phyloP scores from a whole-genome alignment of 1,140 invertebrate genomes.

The Artemia franciscana region DNA sequence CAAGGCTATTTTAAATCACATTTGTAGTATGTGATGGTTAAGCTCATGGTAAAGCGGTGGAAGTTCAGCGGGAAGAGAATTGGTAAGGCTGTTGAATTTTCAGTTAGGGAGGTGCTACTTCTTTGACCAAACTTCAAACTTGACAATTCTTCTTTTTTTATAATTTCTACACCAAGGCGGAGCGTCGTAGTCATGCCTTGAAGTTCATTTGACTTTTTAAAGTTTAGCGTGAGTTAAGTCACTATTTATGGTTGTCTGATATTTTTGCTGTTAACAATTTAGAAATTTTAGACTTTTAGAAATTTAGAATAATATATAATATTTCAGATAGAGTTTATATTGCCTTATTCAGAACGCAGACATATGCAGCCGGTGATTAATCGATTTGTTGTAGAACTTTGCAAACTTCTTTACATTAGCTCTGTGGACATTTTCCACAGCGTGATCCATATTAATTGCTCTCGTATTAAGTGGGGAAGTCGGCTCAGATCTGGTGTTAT shows the following conservation, averaged over 20 bases:
- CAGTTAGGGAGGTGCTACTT: too few species aligned
- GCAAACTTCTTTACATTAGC: neutral
- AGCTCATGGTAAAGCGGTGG: neutral
- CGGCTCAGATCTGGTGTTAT: neutral
- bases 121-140: too few species aligned
- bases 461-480: neutral
- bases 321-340: neutral
- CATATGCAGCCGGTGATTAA: neutral
- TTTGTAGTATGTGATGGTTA: neutral
- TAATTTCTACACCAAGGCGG: too few species aligned
- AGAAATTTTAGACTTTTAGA: neutral
- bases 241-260: neutral
- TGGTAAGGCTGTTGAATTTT: neutral
- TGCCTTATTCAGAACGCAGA: neutral
- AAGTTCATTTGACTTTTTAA: too few species aligned
- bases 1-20: too few species aligned
- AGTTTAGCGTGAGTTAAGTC: neutral
- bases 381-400: neutral
- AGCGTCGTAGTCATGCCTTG: too few species aligned
- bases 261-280: neutral
- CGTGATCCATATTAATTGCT: neutral
- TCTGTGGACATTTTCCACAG: neutral
- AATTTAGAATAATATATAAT: neutral
- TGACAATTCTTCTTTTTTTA: too few species aligned
- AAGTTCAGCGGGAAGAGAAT: neutral